Evolutionary conservation across 2,797 vertebrate genomes (phyloP).

Genomic region (Alcedo atthis): DNA sequence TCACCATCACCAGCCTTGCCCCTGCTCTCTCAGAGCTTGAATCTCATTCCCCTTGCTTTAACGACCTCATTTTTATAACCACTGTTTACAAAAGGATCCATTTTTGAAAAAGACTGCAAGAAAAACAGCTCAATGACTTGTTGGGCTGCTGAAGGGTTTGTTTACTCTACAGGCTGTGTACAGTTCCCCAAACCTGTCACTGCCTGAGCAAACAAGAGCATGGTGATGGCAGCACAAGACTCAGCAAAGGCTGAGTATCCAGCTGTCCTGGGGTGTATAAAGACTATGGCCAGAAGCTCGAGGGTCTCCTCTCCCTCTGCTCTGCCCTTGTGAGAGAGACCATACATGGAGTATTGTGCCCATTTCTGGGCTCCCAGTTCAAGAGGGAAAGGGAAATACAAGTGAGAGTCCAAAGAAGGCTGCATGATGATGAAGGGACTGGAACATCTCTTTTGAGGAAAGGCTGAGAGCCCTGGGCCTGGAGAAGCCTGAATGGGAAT

Average conservation of each 20-base stretch:
- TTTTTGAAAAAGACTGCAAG: background rate
- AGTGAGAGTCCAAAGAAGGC: no score
- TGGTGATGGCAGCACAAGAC: background rate
- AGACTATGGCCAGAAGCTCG: no score
- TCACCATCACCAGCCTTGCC: background rate
- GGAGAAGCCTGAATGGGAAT: no score
- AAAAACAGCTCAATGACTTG: background rate
- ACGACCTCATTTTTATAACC: background rate
- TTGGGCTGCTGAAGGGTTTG: background rate
- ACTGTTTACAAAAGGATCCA: background rate
- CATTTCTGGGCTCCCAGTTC: no score
- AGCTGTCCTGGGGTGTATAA: no score
- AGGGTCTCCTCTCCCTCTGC: no score
- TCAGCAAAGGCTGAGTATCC: background rate
- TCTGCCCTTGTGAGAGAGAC: no score
- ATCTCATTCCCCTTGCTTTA: background rate
- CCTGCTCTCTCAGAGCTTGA: background rate
- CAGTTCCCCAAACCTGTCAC: background rate
- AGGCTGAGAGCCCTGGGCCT: no score
- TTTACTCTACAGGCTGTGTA: conserved; percentile 3
- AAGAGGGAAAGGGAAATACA: no score
- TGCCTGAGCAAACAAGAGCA: background rate
- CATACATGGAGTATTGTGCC: no score
- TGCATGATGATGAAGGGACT: no score
- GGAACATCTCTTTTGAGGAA: no score